These are phyloP conservation scores for Delphinus delphis DNA, from an alignment of 2,113 vertebrate species.

Conservation along the genomic window DNA sequence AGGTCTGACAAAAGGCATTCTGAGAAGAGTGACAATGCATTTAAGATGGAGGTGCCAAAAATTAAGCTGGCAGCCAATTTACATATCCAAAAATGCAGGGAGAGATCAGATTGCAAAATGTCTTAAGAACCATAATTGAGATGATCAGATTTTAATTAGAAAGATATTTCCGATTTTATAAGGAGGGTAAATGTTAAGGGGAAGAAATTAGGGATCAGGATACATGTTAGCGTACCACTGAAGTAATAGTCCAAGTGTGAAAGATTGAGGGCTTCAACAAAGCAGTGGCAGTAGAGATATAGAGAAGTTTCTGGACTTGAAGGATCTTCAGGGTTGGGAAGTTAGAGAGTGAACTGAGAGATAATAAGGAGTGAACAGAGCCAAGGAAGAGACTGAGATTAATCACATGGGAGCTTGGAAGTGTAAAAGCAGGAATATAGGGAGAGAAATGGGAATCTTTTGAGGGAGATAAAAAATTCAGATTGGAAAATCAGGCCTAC, in stretches of 20 bases:
- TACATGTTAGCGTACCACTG: neutral
- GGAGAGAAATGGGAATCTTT: neutral
- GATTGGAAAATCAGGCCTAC: neutral
- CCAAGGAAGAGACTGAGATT: neutral
- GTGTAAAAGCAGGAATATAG: neutral
- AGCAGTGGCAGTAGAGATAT: neutral
- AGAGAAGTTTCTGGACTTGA: neutral
- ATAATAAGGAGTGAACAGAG: neutral
- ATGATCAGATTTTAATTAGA: neutral
- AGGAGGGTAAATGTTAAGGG: neutral
- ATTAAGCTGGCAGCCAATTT: neutral
- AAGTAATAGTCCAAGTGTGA: neutral
- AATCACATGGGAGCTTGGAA: neutral
- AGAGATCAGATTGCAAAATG: neutral
- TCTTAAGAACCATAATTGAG: neutral
- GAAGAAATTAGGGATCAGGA: neutral
- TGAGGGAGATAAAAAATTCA: neutral
- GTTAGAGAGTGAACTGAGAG: neutral
- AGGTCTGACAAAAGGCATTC: neutral
- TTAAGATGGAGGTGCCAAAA: neutral
- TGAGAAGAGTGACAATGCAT: neutral
- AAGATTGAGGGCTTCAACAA: neutral
- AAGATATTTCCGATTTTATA: neutral
- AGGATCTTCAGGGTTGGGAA: neutral
- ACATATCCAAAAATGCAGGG: neutral